Conservation (phyloP, 2,113 vertebrate genomes). For the Ictalurus punctatus region DNA sequence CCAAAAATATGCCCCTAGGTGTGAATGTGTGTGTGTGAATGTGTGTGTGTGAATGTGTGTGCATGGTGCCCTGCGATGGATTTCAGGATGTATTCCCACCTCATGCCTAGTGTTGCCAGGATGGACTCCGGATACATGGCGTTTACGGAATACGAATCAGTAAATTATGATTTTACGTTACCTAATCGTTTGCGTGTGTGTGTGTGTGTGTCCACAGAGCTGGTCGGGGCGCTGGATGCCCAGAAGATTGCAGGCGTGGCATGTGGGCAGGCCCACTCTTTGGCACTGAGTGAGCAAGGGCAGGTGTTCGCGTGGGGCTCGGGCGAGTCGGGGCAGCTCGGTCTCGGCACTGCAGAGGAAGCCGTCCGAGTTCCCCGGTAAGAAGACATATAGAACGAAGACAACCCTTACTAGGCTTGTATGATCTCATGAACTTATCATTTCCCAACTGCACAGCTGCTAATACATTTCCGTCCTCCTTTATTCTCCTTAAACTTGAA, state of each 20-base stretch:
- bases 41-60: not conserved
- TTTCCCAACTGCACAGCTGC: not conserved
- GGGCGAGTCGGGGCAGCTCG: conserved; percentile 86
- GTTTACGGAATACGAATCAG: not conserved
- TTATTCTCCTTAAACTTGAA: not conserved
- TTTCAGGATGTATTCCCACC: not conserved
- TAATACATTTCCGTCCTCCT: not conserved
- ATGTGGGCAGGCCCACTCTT: conserved; percentile 84
- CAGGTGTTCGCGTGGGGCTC: conserved; percentile 94
- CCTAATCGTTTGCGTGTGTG: not conserved
- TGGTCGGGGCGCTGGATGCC: conserved; percentile 83
- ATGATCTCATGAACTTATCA: not conserved
- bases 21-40: not conserved
- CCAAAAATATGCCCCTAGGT: not conserved
- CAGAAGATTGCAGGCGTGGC: conserved; percentile 87
- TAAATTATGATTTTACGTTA: not conserved
- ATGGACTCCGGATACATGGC: not conserved
- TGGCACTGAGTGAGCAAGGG: conserved; percentile 89
- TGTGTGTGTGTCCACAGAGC: conserved; percentile 70
- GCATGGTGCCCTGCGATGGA: not conserved
- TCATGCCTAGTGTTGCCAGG: not conserved
- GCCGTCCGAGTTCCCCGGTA: conserved; percentile 88
- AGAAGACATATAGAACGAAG: not conserved
- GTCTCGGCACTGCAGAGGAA: conserved; percentile 81
- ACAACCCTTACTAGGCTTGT: no score